These are phyloP conservation scores for Xestia c-nigrum DNA, from an alignment of 2,888 invertebrate genomes.

Conservation along the genomic window DNA sequence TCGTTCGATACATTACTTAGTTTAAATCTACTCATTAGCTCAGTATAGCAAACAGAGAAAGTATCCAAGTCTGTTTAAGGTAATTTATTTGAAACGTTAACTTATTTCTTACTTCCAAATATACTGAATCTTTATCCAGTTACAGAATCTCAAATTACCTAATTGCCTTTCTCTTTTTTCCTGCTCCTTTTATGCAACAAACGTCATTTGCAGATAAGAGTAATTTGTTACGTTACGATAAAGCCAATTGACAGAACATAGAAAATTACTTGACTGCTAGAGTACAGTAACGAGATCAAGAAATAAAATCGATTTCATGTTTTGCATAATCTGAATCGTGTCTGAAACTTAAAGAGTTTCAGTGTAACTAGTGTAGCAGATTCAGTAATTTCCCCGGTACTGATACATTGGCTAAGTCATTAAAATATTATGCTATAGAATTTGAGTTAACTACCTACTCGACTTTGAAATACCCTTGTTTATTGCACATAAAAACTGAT, in stretches of 20 bases:
- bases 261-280: slow-evolving; percentile 50
- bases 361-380: not conserved
- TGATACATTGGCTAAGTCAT: not conserved
- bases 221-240: slow-evolving; percentile 62
- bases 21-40: slow-evolving; percentile 36
- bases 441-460: slow-evolving; percentile 2
- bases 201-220: slow-evolving; percentile 62
- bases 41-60: slow-evolving; percentile 53
- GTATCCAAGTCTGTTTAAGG: slow-evolving; percentile 38
- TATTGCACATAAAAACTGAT: slow-evolving; percentile 9
- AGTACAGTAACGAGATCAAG: slow-evolving; percentile 25
- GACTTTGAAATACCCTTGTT: not conserved
- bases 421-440: slow-evolving; percentile 6
- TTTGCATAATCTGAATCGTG: slow-evolving; percentile 45
- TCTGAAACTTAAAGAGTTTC: slow-evolving; percentile 16
- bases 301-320: slow-evolving; percentile 27
- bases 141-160: slow-evolving; percentile 61
- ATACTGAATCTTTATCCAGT: slow-evolving; percentile 57
- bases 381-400: not conserved
- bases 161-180: slow-evolving; percentile 67
- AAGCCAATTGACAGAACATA: slow-evolving; percentile 62
- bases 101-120: slow-evolving; percentile 57
- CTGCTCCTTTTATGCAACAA: slow-evolving; percentile 61
- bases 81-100: slow-evolving; percentile 54
- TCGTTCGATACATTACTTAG: slow-evolving; percentile 44